Conservation (phyloP, 2,888 invertebrate genomes). For the Aphelenchoides bicaudatus region DNA sequence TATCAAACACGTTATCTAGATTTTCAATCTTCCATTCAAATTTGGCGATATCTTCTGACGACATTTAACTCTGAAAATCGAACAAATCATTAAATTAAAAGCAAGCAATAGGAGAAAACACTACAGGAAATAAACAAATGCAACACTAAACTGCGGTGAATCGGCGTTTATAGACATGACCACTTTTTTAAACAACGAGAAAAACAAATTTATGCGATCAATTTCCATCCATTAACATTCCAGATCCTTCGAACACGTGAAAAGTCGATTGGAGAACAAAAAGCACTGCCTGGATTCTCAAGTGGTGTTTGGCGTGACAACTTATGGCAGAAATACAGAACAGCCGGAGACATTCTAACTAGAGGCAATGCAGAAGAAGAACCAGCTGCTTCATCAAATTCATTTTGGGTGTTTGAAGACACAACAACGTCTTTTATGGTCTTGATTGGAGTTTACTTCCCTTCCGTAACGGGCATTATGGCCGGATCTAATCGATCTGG, state of each 20-base stretch:
- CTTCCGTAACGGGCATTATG: slow-evolving; percentile 98
- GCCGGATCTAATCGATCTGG: slow-evolving; percentile 98
- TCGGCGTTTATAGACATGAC: no score
- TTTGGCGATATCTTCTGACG: no score
- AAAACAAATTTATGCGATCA: no score
- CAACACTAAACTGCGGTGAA: no score
- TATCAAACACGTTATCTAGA: no score
- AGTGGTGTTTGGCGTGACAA: slow-evolving; percentile 78
- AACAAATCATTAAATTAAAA: no score
- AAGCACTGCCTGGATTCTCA: slow-evolving; percentile 84
- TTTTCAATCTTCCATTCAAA: no score
- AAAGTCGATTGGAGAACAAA: slow-evolving; percentile 49
- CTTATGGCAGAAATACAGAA: slow-evolving; percentile 53
- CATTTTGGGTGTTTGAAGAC: slow-evolving; percentile 79
- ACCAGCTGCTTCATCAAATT: slow-evolving; percentile 20
- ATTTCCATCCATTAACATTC: no score
- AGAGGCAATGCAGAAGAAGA: slow-evolving; percentile 36
- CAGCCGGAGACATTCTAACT: slow-evolving; percentile 48
- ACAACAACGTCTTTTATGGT: slow-evolving; percentile 90
- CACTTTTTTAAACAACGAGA: no score
- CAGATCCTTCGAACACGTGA: slow-evolving; percentile 23
- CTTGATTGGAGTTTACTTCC: slow-evolving; percentile 97
- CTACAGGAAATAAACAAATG: no score
- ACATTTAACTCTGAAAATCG: no score
- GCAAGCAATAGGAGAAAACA: no score